Percentiles rank a stretch among this genome's conserved stretches.
phyloP scores from a whole-genome alignment of 2,888 invertebrate species.

The Plebejus anna region DNA sequence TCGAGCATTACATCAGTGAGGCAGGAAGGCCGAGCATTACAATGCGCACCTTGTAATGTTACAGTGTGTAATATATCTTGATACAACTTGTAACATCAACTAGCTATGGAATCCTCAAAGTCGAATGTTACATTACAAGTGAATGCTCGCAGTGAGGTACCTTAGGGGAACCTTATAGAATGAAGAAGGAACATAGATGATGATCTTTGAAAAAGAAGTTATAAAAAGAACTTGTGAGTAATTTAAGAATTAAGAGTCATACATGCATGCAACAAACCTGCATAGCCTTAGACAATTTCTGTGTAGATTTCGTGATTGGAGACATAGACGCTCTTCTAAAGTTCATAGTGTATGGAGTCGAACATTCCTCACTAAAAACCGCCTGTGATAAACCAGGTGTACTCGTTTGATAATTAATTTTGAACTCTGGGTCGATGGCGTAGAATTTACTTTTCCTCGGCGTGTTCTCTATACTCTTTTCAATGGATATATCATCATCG shows the following conservation, averaged over 20 bases:
- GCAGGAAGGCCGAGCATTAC: too few species aligned
- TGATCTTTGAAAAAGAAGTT: background rate
- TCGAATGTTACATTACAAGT: too few species aligned
- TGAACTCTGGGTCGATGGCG: conserved; percentile 45
- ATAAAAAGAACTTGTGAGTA: background rate
- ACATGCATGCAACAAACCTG: conserved; percentile 82
- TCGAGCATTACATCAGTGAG: too few species aligned
- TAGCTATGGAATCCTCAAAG: too few species aligned
- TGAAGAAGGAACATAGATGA: conserved; percentile 26
- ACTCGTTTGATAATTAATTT: conserved; percentile 66
- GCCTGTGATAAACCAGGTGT: conserved; percentile 64
- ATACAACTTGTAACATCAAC: too few species aligned
- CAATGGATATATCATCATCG: conserved; percentile 48
- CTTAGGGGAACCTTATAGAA: background rate
- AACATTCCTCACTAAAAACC: conserved; percentile 56
- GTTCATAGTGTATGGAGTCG: conserved; percentile 65
- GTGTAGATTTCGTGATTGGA: conserved; percentile 92
- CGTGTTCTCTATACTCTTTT: conserved; percentile 46
- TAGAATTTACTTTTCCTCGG: conserved; percentile 51
- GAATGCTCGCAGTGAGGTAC: too few species aligned
- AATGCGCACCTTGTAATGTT: too few species aligned
- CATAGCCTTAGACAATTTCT: conserved; percentile 92
- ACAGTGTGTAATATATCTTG: too few species aligned
- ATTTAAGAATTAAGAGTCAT: conserved; percentile 22
- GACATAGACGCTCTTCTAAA: conserved; percentile 89